Evolutionary conservation across 2,113 vertebrate species (phyloP).

Genomic region (Catharus fuscescens): DNA sequence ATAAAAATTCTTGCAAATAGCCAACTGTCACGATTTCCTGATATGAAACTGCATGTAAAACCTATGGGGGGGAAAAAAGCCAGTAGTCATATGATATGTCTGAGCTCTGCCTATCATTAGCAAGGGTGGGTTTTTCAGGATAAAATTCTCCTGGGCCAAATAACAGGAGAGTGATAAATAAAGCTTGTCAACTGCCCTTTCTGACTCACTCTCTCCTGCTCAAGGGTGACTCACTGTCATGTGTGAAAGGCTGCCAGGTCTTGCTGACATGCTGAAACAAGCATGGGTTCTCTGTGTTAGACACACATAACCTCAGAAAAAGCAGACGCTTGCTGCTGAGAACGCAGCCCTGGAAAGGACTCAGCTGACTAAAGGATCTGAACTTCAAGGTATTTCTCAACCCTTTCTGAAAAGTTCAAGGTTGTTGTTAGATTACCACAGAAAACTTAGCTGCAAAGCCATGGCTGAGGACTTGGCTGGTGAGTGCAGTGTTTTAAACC

Average conservation of each 20-base stretch:
- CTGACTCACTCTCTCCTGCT: conserved; percentile 69
- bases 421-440: conserved; percentile 6
- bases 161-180: conserved; percentile 56
- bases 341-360: conserved; percentile 21
- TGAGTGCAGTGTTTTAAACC: neutral
- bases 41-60: neutral
- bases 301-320: neutral
- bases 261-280: conserved; percentile 61
- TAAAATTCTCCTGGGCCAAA: conserved; percentile 43
- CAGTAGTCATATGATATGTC: neutral
- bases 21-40: neutral
- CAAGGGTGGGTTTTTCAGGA: conserved; percentile 30
- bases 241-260: conserved; percentile 34
- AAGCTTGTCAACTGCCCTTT: conserved; percentile 52
- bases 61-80: neutral
- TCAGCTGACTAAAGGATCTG: conserved; percentile 57
- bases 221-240: conserved; percentile 61
- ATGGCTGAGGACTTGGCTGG: neutral
- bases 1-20: neutral
- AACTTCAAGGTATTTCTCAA: conserved; percentile 49
- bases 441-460: neutral
- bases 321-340: neutral
- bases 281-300: neutral
- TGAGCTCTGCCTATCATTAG: conserved; percentile 45
- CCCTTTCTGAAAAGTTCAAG: conserved; percentile 44